Evolutionary conservation across 2,888 invertebrate genomes (phyloP), one percentile per base, ranked within the genome.

Genomic region (Lepidocyrtoides sp.): DNA sequence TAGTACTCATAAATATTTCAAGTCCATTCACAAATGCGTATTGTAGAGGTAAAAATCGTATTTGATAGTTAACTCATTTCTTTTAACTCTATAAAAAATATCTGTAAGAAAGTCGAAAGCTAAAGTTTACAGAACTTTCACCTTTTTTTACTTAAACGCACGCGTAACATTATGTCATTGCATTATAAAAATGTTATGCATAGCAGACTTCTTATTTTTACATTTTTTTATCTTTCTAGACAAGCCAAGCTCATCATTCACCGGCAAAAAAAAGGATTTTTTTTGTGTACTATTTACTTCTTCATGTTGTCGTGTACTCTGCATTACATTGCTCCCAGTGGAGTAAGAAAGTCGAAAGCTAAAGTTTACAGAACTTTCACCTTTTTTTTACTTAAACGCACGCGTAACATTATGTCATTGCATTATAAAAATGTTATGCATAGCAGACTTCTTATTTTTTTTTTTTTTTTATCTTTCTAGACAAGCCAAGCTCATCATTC

Each of bases 1-100:
- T 29, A n/a, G 41, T 48, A 10, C 75, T 51, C 81, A 69, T 88
- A 81, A 88, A 88, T 88, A 88, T 81, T 63, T 88, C 87, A 88
- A 79, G 32, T 79, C 17, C 36, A 57, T 32, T 14, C 54, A 57
- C 26, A 57, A 12, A 54, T 81, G 54, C 69, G 63, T 81, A 54
- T 36, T n/a, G 12, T 66, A 23, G 14, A 20, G 14, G 10, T 5
- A 14, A 23, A n/a, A 44, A 23, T 8, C 17, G n/a, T 36, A 36
- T 17, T 20, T n/a, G 12, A 2, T 79, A 79, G 57, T 57, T 51
- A 72, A 57, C 32, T 57, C 57, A 57, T 41, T 44, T 44, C 26
- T 77, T 44, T 77, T 17, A 10, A 14, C 69, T 57, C 5, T 20
- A 14, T 54, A 14, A 14, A 54, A 3, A 54, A 41, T 14, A 14